Conservation (phyloP, 2,113 vertebrate species). For the Ochotona princeps region DNA sequence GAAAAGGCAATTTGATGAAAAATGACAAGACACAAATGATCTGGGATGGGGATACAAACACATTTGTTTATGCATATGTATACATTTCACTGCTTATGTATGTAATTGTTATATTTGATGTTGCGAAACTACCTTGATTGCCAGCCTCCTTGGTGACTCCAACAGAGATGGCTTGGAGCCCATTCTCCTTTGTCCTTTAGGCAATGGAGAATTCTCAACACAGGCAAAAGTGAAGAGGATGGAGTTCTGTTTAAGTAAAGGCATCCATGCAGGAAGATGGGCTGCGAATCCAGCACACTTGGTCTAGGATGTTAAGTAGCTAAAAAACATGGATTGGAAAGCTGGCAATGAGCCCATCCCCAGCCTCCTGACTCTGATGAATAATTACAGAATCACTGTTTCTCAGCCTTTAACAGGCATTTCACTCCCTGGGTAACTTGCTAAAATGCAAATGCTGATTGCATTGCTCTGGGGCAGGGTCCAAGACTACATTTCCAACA, state of each 20-base stretch:
- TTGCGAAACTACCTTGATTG: background rate
- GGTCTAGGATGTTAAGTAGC: background rate
- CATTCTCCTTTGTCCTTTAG: conserved; percentile 6
- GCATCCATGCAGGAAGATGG: background rate
- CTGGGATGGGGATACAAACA: background rate
- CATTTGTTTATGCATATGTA: background rate
- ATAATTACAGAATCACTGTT: background rate
- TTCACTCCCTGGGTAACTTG: background rate
- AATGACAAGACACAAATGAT: background rate
- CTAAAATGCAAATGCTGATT: background rate
- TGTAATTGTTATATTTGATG: background rate
- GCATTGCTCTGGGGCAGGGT: background rate
- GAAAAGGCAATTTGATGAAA: background rate
- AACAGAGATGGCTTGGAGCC: background rate
- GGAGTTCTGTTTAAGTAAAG: background rate
- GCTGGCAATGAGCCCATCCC: background rate
- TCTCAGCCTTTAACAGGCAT: background rate
- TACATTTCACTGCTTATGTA: background rate
- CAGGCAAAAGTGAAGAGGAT: background rate
- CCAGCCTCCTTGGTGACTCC: background rate
- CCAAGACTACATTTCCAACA: background rate
- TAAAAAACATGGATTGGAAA: background rate
- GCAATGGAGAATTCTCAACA: background rate
- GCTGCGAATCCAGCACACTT: background rate
- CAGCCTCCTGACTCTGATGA: too few relatives aligned